phyloP scores from a whole-genome alignment of 92 coral and sea anemone species.

The Isaurus tuberculatus region DNA sequence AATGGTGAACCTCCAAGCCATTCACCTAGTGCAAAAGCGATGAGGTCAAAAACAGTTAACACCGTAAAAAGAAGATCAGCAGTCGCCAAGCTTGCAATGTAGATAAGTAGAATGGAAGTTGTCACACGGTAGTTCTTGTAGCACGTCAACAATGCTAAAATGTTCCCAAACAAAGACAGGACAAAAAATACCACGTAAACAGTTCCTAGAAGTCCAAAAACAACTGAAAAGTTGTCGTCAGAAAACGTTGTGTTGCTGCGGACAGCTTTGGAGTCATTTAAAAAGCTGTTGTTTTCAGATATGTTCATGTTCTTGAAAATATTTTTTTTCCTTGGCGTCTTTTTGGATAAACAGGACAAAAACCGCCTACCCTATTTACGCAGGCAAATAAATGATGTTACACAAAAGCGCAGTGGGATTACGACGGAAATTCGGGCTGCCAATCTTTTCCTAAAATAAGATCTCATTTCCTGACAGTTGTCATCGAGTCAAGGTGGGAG shows the following conservation, averaged over 20 bases:
- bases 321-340: no score
- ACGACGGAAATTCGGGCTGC: neutral
- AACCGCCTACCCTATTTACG: no score
- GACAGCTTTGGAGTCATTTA: neutral
- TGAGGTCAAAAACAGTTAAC: slow-evolving; percentile 68
- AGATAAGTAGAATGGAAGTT: slow-evolving; percentile 78
- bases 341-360: neutral
- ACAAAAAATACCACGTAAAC: slow-evolving; percentile 16
- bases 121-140: slow-evolving; percentile 80
- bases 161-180: slow-evolving; percentile 24
- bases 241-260: neutral
- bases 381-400: no score
- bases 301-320: slow-evolving; percentile 2
- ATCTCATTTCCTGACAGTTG: neutral
- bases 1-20: slow-evolving; percentile 83
- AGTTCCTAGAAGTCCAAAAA: slow-evolving; percentile 20
- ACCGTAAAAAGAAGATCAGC: slow-evolving; percentile 82
- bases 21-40: slow-evolving; percentile 64
- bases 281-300: slow-evolving; percentile 10
- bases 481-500: neutral
- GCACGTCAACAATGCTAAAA: slow-evolving; percentile 85
- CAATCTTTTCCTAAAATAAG: neutral
- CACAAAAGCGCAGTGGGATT: no score
- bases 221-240: slow-evolving; percentile 7
- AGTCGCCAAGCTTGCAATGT: slow-evolving; percentile 83